These are phyloP conservation scores for Perizoma affinitatum DNA, from an alignment of 2,888 invertebrate genomes.

Conservation along the genomic window DNA sequence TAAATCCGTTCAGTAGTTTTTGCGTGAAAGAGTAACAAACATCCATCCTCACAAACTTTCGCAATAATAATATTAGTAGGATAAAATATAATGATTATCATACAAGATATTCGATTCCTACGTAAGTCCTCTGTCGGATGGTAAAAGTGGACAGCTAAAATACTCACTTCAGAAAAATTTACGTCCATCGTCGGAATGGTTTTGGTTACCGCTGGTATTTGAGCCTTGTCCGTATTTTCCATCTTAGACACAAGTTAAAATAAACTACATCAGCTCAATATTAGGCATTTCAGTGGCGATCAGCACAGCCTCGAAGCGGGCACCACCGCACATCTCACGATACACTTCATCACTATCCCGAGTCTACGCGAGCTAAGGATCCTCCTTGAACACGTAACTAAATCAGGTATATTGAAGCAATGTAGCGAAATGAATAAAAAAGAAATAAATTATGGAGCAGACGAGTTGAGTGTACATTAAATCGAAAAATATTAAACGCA, in stretches of 20 bases:
- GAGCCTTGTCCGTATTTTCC: conserved; percentile 54
- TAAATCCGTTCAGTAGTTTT: too few relatives aligned
- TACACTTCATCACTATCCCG: conserved; percentile 54
- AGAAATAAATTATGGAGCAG: conserved; percentile 57
- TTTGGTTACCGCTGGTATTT: conserved; percentile 62
- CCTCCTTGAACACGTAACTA: conserved; percentile 6
- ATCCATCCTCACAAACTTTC: too few relatives aligned
- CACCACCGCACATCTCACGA: conserved; percentile 53
- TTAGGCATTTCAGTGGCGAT: conserved; percentile 50
- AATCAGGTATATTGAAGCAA: conserved; percentile 4
- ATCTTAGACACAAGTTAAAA: conserved; percentile 43
- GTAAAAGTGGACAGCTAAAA: conserved; percentile 12
- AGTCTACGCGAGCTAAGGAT: conserved; percentile 8
- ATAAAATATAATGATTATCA: too few relatives aligned
- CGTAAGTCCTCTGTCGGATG: background rate
- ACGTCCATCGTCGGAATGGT: conserved; percentile 64
- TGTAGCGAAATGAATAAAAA: conserved; percentile 33
- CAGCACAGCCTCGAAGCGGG: conserved; percentile 51
- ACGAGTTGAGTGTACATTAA: conserved; percentile 63
- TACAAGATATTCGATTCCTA: background rate
- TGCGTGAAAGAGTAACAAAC: too few relatives aligned
- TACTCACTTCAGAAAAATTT: conserved; percentile 71
- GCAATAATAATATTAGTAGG: background rate
- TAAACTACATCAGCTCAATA: conserved; percentile 23
- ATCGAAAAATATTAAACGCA: conserved; percentile 77